phyloP scores from a whole-genome alignment of 1,140 invertebrate species.

The Drosophila novamexicana region DNA sequence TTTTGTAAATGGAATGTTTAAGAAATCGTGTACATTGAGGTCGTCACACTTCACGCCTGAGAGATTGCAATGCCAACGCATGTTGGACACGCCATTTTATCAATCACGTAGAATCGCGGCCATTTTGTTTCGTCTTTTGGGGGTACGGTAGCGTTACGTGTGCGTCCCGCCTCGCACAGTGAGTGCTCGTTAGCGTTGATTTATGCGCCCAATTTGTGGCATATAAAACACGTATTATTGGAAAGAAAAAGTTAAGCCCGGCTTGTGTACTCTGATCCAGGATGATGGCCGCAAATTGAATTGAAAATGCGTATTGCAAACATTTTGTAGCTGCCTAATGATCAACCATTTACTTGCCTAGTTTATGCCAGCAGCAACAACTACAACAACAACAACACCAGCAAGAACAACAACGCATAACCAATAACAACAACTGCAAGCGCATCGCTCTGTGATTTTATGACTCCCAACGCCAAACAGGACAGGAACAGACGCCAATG shows the following conservation, averaged over 20 bases:
- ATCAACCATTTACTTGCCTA: slow-evolving; percentile 67
- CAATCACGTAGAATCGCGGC: slow-evolving; percentile 48
- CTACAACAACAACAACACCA: slow-evolving; percentile 31
- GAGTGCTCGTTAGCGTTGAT: slow-evolving; percentile 61
- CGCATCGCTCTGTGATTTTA: slow-evolving; percentile 70
- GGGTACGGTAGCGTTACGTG: slow-evolving; percentile 36
- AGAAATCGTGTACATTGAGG: background rate
- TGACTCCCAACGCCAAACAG: slow-evolving; percentile 40
- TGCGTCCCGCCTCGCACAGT: background rate
- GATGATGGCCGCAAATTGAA: slow-evolving; percentile 63
- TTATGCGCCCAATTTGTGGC: slow-evolving; percentile 65
- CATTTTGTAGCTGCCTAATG: slow-evolving; percentile 68
- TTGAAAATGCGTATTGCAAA: slow-evolving; percentile 57
- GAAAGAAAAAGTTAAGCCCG: slow-evolving; percentile 33
- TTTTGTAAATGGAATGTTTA: background rate
- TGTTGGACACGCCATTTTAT: slow-evolving; percentile 35
- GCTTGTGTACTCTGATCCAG: slow-evolving; percentile 59
- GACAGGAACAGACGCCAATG: slow-evolving; percentile 52
- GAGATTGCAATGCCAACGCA: slow-evolving; percentile 5
- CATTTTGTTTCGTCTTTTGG: slow-evolving; percentile 25
- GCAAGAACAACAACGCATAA: slow-evolving; percentile 40
- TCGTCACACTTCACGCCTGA: slow-evolving; percentile 16
- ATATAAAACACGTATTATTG: slow-evolving; percentile 55
- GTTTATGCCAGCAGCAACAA: slow-evolving; percentile 60
- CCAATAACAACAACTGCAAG: slow-evolving; percentile 64